Conservation (phyloP, 2,888 invertebrate genomes). For the Nomada hirtipes region DNA sequence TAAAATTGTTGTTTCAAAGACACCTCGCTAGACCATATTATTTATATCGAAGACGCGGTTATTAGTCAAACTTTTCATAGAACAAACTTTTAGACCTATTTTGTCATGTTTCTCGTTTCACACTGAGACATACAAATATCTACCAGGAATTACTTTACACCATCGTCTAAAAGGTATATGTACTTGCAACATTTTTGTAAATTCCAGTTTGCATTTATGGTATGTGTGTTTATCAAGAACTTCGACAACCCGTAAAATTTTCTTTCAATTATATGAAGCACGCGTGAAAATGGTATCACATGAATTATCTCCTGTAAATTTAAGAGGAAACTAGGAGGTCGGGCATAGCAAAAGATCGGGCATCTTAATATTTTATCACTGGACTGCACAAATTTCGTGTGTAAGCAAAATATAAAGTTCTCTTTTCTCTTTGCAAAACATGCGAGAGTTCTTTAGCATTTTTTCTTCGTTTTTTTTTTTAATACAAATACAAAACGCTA, state of each 20-base stretch:
- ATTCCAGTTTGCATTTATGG: constrained; percentile 11
- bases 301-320: constrained; percentile 15
- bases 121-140: constrained; percentile 39
- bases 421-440: constrained; percentile 11
- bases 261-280: constrained; percentile 23
- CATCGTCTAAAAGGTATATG: constrained; percentile 13
- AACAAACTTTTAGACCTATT: constrained; percentile 37
- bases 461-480: neutral
- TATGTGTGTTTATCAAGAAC: neutral
- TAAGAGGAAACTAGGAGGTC: constrained; percentile 5
- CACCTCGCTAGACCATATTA: constrained; percentile 34
- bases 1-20: constrained; percentile 48
- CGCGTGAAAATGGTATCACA: neutral
- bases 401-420: constrained; percentile 48
- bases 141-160: constrained; percentile 38
- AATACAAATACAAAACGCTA: constrained; percentile 34
- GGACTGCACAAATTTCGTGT: constrained; percentile 29
- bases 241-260: neutral
- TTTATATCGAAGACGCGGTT: constrained; percentile 32
- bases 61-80: constrained; percentile 35
- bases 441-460: constrained; percentile 12
- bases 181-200: constrained; percentile 27
- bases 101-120: constrained; percentile 39
- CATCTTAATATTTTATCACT: constrained; percentile 26
- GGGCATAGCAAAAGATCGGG: constrained; percentile 17